Evolutionary conservation across 2,888 invertebrate species (phyloP).

Genomic region (Pharmacophagus antenor): DNA sequence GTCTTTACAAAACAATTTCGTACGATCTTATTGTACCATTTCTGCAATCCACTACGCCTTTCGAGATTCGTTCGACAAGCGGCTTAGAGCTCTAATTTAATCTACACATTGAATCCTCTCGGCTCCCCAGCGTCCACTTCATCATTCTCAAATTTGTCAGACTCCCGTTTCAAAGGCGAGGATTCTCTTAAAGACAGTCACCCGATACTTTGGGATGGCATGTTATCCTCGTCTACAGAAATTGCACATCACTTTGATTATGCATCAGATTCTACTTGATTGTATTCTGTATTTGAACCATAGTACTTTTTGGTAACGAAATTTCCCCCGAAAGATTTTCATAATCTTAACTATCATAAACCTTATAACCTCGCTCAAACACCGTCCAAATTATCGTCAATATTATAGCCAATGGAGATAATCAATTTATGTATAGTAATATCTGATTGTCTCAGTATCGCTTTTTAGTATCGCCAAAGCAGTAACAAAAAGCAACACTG

Average conservation of each 20-base stretch:
- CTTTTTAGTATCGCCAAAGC: too few relatives aligned
- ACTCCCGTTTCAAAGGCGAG: constrained; percentile 61
- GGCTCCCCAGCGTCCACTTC: constrained; percentile 60
- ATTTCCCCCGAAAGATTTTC: too few relatives aligned
- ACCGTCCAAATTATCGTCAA: too few relatives aligned
- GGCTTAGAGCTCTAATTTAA: constrained; percentile 50
- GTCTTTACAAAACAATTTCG: neutral
- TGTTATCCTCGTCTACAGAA: constrained; percentile 7
- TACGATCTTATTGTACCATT: constrained; percentile 2
- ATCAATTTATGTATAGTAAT: too few relatives aligned
- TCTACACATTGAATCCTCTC: constrained; percentile 46
- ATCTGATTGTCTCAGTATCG: too few relatives aligned
- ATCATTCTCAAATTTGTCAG: constrained; percentile 62
- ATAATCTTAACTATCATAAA: too few relatives aligned
- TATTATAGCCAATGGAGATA: too few relatives aligned
- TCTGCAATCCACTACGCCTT: constrained; percentile 10
- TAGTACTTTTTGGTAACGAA: neutral
- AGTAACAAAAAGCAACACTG: too few relatives aligned
- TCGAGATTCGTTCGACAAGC: constrained; percentile 27
- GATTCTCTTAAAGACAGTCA: constrained; percentile 45
- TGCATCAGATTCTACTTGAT: neutral
- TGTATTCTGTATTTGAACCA: neutral
- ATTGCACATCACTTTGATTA: constrained; percentile 18
- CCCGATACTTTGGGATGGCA: constrained; percentile 43
- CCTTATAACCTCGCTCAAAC: too few relatives aligned